Conservation (phyloP, 2,797 vertebrate species). For the Euthynnus affinis region DNA sequence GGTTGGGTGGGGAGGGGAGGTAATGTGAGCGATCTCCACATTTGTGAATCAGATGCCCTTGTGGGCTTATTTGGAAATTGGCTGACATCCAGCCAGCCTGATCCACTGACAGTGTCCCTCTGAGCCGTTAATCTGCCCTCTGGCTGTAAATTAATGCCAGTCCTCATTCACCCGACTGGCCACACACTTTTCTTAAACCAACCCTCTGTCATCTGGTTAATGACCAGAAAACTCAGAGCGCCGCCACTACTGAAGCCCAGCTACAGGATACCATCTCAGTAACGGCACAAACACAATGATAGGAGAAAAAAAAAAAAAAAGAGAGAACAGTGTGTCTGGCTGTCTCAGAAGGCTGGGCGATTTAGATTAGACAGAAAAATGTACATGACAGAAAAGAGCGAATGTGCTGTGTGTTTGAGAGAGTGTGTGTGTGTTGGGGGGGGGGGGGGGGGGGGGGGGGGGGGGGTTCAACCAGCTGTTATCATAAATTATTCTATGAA, state of each 20-base stretch:
- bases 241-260: slow-evolving; percentile 6
- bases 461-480: background rate
- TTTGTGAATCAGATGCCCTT: slow-evolving; percentile 81
- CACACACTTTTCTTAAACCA: slow-evolving; percentile 35
- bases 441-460: no score
- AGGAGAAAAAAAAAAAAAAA: no score
- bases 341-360: background rate
- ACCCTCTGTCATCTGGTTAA: slow-evolving; percentile 57
- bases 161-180: slow-evolving; percentile 43
- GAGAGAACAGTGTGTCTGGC: background rate
- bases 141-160: slow-evolving; percentile 71
- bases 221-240: slow-evolving; percentile 5
- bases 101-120: slow-evolving; percentile 68
- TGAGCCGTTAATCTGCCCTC: slow-evolving; percentile 77
- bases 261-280: background rate
- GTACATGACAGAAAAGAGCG: background rate
- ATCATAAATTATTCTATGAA: background rate
- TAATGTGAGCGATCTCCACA: slow-evolving; percentile 56
- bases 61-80: slow-evolving; percentile 85
- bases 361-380: no score
- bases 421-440: no score
- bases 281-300: background rate
- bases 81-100: slow-evolving; percentile 71
- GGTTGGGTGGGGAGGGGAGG: background rate
- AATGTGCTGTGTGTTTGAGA: no score